Conservation (phyloP, 2,113 vertebrate species). For the Empidonax alnorum region DNA sequence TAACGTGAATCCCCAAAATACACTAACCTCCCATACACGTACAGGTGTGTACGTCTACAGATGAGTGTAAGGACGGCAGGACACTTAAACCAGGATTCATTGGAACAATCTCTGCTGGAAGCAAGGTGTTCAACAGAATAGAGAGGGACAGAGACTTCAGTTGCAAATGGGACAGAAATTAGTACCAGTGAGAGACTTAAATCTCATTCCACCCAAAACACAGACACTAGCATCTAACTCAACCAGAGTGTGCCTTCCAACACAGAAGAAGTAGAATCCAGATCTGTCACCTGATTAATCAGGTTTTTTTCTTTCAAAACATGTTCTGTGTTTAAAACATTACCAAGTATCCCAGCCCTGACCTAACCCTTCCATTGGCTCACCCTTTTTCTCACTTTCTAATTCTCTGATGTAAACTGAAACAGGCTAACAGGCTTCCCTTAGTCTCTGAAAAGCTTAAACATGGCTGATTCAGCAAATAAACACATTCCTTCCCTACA, state of each 20-base stretch:
- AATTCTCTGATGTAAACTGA: background rate
- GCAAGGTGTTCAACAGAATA: background rate
- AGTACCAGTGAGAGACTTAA: background rate
- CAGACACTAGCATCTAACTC: background rate
- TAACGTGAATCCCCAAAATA: background rate
- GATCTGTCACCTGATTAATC: rapidly evolving
- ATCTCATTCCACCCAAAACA: background rate
- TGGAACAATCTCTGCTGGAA: background rate
- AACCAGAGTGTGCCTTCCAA: rapidly evolving
- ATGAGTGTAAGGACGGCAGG: background rate
- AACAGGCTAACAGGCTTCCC: background rate
- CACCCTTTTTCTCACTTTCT: background rate
- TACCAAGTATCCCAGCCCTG: background rate
- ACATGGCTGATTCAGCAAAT: background rate
- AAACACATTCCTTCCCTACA: background rate
- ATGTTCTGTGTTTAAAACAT: background rate
- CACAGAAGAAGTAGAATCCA: background rate
- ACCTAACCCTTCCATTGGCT: background rate
- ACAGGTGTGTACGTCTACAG: rapidly evolving
- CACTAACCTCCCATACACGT: background rate
- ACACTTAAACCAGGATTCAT: background rate
- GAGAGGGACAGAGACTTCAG: background rate
- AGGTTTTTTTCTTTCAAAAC: background rate
- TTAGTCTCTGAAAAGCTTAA: background rate
- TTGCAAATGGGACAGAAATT: background rate